Base-by-base conservation (phyloP, 1,140 invertebrate species). In the Drosophila pseudoobscura region DNA sequence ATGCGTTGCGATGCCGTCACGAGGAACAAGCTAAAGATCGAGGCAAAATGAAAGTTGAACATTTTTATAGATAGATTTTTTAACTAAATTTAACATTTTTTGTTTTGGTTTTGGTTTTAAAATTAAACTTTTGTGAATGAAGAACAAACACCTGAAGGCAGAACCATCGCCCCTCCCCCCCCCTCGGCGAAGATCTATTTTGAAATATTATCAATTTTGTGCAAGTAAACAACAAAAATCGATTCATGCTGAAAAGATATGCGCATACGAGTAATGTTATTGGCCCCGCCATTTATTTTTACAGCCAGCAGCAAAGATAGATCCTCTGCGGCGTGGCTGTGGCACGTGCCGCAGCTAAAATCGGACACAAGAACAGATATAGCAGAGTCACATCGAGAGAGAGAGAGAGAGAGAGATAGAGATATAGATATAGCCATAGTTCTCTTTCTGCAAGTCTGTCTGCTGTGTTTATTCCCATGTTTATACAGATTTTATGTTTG, bases 91-190 rank as follows among this genome's bases (percentile, higher is more conserved):
- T 88, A 87, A 87, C 71, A 88, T 73, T 83, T 39, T 39, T 87
- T 80, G 80, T 87, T 87, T 87, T 88, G 83, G 84, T 87, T 88
- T 76, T 72, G 62, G 82, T 68, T 88, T 83, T 87, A 88, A 88
- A 75, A 88, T 87, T 87, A 87, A 87, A 46, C 17, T n/a, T 47
- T 51, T 60, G 69, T 70, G 64, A 78, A 83, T 83, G 80, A 75
- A 83, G 56, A 76, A 56, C 59, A 62, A 76, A 68, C 65, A 70
- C 77, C 63, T 65, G 71, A 74, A 64, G 15, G 15, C 15, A 15
- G 15, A 50, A 35, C 35, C 29, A 31, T 3, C 24, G 15, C 70
- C 59, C 59, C 59, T 15, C 39, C 52, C 59, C 51, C 41, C 20
- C 22, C 11, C 11, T 22, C 24, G 17, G 17, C 44, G 26, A 43